These are phyloP conservation scores for Serranus cabrilla DNA, from an alignment of 2,797 vertebrate species.

Conservation along the genomic window DNA sequence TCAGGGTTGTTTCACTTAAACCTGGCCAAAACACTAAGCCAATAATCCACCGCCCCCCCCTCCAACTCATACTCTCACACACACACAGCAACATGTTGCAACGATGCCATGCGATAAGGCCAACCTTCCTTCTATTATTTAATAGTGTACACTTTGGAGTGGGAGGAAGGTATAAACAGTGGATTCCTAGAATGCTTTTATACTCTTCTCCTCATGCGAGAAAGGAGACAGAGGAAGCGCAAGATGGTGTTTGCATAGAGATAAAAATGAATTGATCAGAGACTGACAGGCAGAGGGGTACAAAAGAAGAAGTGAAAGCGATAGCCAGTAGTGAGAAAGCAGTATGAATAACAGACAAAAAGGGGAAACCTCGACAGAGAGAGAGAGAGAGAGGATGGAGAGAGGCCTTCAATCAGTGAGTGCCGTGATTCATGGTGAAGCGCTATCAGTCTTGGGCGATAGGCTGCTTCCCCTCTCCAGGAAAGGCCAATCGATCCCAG, in stretches of 20 bases:
- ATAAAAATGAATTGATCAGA: constrained; percentile 58
- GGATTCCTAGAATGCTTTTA: constrained; percentile 61
- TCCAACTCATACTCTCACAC: constrained; percentile 25
- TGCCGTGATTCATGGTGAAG: constrained; percentile 62
- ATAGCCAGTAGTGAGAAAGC: constrained; percentile 37
- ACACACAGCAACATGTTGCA: constrained; percentile 53
- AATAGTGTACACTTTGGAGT: constrained; percentile 60
- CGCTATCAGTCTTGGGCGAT: constrained; percentile 66
- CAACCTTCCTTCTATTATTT: constrained; percentile 77
- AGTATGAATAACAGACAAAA: constrained; percentile 42
- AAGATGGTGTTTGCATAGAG: constrained; percentile 35
- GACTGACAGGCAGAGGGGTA: constrained; percentile 35
- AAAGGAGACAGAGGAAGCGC: constrained; percentile 22
- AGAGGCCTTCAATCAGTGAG: constrained; percentile 58
- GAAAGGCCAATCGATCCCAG: constrained; percentile 72
- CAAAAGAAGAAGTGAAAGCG: constrained; percentile 32
- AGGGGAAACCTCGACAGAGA: constrained; percentile 43
- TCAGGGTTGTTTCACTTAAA: constrained; percentile 93
- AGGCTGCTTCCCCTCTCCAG: constrained; percentile 63
- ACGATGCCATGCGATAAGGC: constrained; percentile 53
- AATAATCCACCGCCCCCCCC: constrained; percentile 86
- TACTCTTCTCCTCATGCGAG: constrained; percentile 22
- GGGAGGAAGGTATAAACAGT: constrained; percentile 51
- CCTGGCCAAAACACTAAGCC: constrained; percentile 96
- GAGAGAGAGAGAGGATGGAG: constrained; percentile 26